A percentile compares a stretch with the other conserved stretches of the same genome.
Evolutionary conservation across 1,140 invertebrate species (phyloP).

Genomic region (Rhagoletis zephyria): DNA sequence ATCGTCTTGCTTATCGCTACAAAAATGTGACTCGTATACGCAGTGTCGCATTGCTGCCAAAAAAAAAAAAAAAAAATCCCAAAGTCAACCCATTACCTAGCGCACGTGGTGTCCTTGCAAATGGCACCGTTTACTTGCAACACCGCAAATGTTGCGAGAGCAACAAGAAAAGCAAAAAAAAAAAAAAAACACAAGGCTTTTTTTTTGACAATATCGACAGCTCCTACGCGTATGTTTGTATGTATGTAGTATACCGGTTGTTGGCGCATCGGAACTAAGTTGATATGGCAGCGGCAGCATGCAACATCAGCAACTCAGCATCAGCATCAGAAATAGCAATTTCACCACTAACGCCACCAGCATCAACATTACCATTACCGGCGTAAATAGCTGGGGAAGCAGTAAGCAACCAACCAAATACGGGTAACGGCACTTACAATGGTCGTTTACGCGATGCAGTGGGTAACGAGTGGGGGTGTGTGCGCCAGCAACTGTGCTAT

Average conservation of each 20-base stretch:
- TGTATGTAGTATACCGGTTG: not conserved
- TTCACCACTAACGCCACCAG: not conserved
- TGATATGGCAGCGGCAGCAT: not conserved
- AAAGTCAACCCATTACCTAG: constrained; percentile 18
- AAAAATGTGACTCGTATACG: constrained; percentile 13
- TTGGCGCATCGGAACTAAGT: no score
- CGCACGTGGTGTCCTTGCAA: not conserved
- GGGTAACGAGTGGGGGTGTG: not conserved
- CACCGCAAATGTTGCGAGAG: not conserved
- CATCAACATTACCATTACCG: constrained; percentile 2
- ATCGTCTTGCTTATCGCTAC: constrained; percentile 25
- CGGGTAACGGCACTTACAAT: not conserved
- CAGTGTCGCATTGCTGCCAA: not conserved
- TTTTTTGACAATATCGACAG: constrained; percentile 3
- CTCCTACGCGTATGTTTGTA: not conserved
- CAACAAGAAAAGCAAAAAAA: not conserved
- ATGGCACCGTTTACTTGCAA: constrained; percentile 27
- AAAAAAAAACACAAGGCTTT: not conserved
- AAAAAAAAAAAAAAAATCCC: not conserved
- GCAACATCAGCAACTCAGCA: constrained; percentile 37
- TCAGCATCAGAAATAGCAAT: constrained; percentile 1
- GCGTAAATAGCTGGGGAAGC: not conserved
- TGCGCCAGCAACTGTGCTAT: constrained; percentile 28
- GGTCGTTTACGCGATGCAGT: not conserved
- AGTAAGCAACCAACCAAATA: not conserved